A percentile compares a stretch with the other conserved stretches of the same genome.
These are phyloP conservation scores for Lamprotornis superbus DNA, from an alignment of 2,113 vertebrate species.

Conservation along the genomic window DNA sequence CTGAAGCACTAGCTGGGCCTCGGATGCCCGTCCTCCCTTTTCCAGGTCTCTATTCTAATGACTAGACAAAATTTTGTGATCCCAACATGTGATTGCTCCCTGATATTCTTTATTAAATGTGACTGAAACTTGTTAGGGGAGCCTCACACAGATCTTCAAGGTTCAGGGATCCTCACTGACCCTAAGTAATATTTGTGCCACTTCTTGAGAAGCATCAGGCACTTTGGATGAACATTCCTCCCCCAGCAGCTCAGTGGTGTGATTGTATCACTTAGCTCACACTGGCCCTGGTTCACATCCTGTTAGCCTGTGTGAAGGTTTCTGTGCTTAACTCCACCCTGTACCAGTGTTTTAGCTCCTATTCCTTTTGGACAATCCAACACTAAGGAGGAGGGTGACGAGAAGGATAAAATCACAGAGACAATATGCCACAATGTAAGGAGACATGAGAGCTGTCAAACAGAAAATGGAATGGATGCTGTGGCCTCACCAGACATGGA, in stretches of 20 bases:
- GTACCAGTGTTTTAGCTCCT: background rate
- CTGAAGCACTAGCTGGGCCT: background rate
- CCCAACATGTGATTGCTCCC: background rate
- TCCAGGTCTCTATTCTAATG: background rate
- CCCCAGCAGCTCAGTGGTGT: background rate
- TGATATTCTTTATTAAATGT: background rate
- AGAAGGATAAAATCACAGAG: background rate
- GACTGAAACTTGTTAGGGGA: background rate
- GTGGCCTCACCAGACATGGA: background rate
- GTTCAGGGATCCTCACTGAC: background rate
- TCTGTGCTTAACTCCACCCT: background rate
- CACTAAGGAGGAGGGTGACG: fast-evolving
- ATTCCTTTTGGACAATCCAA: background rate
- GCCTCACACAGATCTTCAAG: background rate
- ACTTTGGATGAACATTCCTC: fast-evolving
- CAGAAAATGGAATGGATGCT: background rate
- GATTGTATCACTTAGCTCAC: background rate
- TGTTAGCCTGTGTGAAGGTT: background rate
- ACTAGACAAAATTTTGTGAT: background rate
- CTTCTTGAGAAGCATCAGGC: background rate
- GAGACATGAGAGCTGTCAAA: background rate
- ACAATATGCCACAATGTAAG: background rate
- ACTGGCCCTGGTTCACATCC: background rate
- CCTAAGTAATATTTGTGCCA: background rate
- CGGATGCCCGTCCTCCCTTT: fast-evolving